Conservation (phyloP, 2,797 vertebrate genomes). For the Hippopotamyrus pictus region DNA sequence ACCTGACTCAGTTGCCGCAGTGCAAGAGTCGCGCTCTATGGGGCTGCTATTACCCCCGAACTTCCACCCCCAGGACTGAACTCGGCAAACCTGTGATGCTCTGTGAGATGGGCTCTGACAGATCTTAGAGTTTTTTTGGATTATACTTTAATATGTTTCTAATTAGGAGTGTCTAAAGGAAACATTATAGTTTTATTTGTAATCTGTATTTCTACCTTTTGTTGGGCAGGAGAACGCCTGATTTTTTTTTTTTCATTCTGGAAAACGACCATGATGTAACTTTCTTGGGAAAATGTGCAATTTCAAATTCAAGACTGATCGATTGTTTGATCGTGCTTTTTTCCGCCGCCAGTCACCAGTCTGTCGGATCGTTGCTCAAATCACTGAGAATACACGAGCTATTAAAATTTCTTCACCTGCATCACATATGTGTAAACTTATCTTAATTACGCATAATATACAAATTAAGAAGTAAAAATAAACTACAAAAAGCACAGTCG, state of each 20-base stretch:
- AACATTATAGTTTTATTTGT: neutral
- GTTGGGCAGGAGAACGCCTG: neutral
- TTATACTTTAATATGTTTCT: neutral
- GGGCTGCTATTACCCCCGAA: neutral
- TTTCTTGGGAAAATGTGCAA: neutral
- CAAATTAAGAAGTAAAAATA: conserved; percentile 1
- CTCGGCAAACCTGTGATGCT: neutral
- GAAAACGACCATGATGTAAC: neutral
- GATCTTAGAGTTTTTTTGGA: neutral
- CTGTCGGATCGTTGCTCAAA: neutral
- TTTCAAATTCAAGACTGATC: neutral
- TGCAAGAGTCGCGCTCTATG: neutral
- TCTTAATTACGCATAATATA: neutral
- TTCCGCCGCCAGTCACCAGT: neutral
- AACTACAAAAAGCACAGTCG: neutral
- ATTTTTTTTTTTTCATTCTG: neutral
- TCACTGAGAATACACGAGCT: neutral
- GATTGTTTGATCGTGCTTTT: neutral
- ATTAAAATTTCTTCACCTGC: neutral
- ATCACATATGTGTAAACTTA: neutral
- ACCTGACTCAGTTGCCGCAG: no score
- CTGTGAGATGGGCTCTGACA: neutral
- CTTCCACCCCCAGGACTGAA: neutral
- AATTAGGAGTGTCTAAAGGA: neutral
- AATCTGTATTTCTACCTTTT: neutral